These are phyloP conservation scores for Acipenser transmontanus DNA, from an alignment of 2,797 vertebrate species.

Conservation along the genomic window DNA sequence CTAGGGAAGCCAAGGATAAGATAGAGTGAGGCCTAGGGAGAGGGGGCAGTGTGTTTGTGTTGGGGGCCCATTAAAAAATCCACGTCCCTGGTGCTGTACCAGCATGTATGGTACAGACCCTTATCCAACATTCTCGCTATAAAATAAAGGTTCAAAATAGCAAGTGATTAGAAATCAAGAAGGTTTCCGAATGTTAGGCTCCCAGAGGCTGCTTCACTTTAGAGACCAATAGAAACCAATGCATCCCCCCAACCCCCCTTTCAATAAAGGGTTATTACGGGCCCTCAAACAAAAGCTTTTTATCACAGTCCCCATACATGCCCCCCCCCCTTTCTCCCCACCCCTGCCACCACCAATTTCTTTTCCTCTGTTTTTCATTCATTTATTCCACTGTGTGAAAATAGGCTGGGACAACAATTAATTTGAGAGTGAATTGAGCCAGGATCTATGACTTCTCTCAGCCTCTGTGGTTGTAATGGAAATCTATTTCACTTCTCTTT, in stretches of 20 bases:
- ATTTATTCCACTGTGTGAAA: slow-evolving; percentile 98
- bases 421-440: slow-evolving; percentile 99
- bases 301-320: slow-evolving; percentile 66
- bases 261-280: slow-evolving; percentile 57
- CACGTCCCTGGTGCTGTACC: too few relatives aligned
- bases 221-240: slow-evolving; percentile 35
- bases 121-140: slow-evolving; percentile 33
- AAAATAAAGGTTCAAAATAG: slow-evolving; percentile 44
- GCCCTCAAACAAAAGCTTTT: slow-evolving; percentile 66
- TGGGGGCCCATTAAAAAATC: too few relatives aligned
- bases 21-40: too few relatives aligned
- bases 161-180: slow-evolving; percentile 40
- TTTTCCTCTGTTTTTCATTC: slow-evolving; percentile 78
- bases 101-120: too few relatives aligned
- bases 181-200: slow-evolving; percentile 36
- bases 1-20: too few relatives aligned
- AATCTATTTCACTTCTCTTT: slow-evolving; percentile 99
- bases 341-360: slow-evolving; percentile 56
- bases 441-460: slow-evolving; percentile 99
- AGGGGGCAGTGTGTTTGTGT: too few relatives aligned
- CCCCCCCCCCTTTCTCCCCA: slow-evolving; percentile 31
- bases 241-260: slow-evolving; percentile 17
- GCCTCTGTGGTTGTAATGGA: slow-evolving; percentile 99
- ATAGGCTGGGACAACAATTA: slow-evolving; percentile 99
- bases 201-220: slow-evolving; percentile 30